Evolutionary conservation across 2,888 invertebrate genomes (phyloP), one percentile per base, ranked within the genome.

Genomic region (Hipparchia sbordonii): DNA sequence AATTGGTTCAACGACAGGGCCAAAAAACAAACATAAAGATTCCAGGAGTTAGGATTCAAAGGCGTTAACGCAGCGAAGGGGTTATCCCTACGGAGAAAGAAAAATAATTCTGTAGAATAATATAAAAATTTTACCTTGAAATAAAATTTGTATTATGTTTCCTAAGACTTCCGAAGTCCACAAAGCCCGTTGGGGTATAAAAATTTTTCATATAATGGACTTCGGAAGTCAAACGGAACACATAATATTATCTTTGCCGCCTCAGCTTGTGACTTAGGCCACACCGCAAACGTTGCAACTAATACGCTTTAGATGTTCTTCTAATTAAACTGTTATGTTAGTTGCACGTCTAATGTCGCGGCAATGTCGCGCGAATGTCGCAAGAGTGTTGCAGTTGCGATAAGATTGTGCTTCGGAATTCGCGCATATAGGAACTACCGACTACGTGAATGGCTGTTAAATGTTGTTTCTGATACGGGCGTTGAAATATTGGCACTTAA

Each of bases 251-350:
- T 8, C 48, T 1, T 48, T 8, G 13, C 60, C 77, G 76, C 74
- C 33, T 6, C 10, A 79, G 59, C 82, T 76, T 56, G 3, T 76
- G 6, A 9, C 79, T 80, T 78, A 68, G 0, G 65, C 78, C 83
- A 71, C 61, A 70, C 73, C 52, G 74, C 76, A 79, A 77, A 81
- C 82, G 82, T 85, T 85, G 85, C 87, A 89, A 87, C 87, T 86
- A 86, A 86, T 86, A 86, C 85, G 81, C 83, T 83, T 87, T 85
- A 85, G 84, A 87, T 89, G 90, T 89, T 89, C 87, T 90, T 88
- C 87, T 92, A 91, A 92, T 92, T 92, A 92, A 91, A 91, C 89
- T 86, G 90, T 91, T 90, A 91, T 88, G 90, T 88, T 87, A 85
- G 89, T 88, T 88, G 79, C 82, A 80, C 85, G 84, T 87, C 86